Conservation (phyloP, 2,113 vertebrate genomes). For the Epinephelus moara region DNA sequence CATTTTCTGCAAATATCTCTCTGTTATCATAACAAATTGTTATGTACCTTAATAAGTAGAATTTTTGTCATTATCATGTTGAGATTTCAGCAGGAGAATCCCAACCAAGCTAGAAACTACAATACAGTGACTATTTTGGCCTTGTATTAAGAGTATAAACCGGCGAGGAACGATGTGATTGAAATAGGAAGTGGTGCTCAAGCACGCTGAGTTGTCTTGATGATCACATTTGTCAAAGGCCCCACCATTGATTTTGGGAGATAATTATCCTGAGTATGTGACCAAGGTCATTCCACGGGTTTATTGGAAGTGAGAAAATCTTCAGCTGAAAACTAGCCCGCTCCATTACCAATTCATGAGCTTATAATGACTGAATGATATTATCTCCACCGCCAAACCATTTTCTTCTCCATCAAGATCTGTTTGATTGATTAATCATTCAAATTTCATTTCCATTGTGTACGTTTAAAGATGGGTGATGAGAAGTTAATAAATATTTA, state of each 20-base stretch:
- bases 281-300: slow-evolving; percentile 74
- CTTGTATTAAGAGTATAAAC: not conserved
- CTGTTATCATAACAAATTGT: not conserved
- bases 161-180: slow-evolving; percentile 33
- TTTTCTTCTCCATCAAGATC: slow-evolving; percentile 56
- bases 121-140: not conserved
- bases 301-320: slow-evolving; percentile 72
- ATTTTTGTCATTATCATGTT: too few species aligned
- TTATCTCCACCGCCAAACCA: slow-evolving; percentile 59
- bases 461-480: slow-evolving; percentile 43
- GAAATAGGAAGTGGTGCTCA: slow-evolving; percentile 51
- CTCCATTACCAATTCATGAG: slow-evolving; percentile 78
- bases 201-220: slow-evolving; percentile 57
- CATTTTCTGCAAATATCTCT: not conserved
- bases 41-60: not conserved
- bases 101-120: not conserved
- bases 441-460: slow-evolving; percentile 52
- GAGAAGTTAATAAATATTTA: slow-evolving; percentile 53
- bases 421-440: slow-evolving; percentile 67
- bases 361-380: slow-evolving; percentile 73
- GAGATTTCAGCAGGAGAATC: not conserved
- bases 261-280: slow-evolving; percentile 72
- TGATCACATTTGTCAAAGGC: slow-evolving; percentile 73
- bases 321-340: slow-evolving; percentile 53
- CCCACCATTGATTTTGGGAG: slow-evolving; percentile 73